Conservation (phyloP, 2,888 invertebrate species). For the Brassicogethes aeneus region DNA sequence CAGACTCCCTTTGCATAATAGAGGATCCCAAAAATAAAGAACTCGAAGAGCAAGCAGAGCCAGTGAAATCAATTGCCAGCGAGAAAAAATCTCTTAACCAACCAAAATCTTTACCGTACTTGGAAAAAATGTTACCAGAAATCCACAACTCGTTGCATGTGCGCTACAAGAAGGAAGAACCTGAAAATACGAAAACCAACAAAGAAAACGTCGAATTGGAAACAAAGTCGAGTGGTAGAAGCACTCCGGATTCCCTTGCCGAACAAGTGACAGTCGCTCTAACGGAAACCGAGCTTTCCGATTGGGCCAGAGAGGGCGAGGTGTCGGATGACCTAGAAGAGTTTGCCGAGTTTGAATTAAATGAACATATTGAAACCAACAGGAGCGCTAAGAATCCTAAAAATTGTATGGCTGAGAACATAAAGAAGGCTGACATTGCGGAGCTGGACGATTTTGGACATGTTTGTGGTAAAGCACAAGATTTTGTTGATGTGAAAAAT, state of each 20-base stretch:
- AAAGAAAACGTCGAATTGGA: conserved; percentile 21
- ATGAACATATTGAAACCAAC: conserved; percentile 35
- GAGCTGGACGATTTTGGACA: conserved; percentile 37
- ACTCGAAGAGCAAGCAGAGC: conserved; percentile 7
- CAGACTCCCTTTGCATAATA: conserved; percentile 29
- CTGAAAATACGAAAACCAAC: conserved; percentile 11
- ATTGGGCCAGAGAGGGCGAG: conserved; percentile 78
- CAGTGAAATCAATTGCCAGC: conserved; percentile 32
- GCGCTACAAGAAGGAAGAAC: conserved; percentile 17
- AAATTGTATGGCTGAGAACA: conserved; percentile 33
- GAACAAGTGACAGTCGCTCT: conserved; percentile 63
- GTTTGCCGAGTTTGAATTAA: conserved; percentile 48
- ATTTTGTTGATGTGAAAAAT: conserved; percentile 16
- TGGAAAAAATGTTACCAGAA: conserved; percentile 28
- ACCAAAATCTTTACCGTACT: conserved; percentile 35
- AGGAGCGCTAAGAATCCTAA: conserved; percentile 34
- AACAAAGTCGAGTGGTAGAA: conserved; percentile 37
- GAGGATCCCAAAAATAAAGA: conserved; percentile 5
- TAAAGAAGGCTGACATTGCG: conserved; percentile 34
- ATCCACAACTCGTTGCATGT: conserved; percentile 29
- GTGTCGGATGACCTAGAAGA: conserved; percentile 68
- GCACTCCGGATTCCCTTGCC: conserved; percentile 52
- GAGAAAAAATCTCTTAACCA: conserved; percentile 39
- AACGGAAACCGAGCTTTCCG: conserved; percentile 81
- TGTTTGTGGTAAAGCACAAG: conserved; percentile 30